Percentiles rank a stretch among this genome's conserved stretches.
These are phyloP conservation scores for Pollenia griseotomentosa DNA, from an alignment of 2,888 invertebrate genomes.

Conservation along the genomic window DNA sequence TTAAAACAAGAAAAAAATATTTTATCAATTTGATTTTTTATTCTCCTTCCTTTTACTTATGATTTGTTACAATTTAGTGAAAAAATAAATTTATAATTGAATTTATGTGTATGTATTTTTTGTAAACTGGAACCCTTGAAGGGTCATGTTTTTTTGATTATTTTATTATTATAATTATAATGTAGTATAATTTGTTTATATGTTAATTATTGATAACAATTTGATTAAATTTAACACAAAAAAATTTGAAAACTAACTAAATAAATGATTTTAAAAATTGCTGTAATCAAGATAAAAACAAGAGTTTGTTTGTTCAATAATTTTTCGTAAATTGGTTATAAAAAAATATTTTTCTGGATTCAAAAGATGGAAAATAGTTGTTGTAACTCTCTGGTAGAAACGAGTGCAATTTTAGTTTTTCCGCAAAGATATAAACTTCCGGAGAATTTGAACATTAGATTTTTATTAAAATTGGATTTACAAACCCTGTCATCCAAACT, in stretches of 20 bases:
- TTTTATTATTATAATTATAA: constrained; percentile 51
- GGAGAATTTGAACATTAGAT: too few species aligned
- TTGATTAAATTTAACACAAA: constrained; percentile 54
- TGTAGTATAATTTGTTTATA: constrained; percentile 65
- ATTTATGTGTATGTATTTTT: constrained; percentile 54
- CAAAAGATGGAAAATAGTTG: too few species aligned
- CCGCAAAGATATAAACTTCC: too few species aligned
- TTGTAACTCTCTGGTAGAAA: too few species aligned
- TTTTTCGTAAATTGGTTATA: too few species aligned
- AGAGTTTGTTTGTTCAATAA: background rate
- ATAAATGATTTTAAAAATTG: constrained; percentile 64
- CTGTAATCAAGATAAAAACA: constrained; percentile 43
- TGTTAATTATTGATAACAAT: constrained; percentile 61
- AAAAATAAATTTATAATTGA: constrained; percentile 39
- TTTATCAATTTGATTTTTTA: constrained; percentile 39
- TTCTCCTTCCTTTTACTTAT: constrained; percentile 31
- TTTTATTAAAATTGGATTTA: too few species aligned
- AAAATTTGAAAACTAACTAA: constrained; percentile 33
- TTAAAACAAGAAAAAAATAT: constrained; percentile 4
- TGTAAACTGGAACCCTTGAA: constrained; percentile 52
- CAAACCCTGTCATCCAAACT: too few species aligned
- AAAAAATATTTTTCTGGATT: too few species aligned
- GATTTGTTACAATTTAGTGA: constrained; percentile 48
- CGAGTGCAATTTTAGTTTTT: too few species aligned
- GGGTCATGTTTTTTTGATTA: constrained; percentile 46